Evolutionary conservation across 2,113 vertebrate species (phyloP), one percentile per base, ranked within the genome.

Genomic region (Smithornis capensis): DNA sequence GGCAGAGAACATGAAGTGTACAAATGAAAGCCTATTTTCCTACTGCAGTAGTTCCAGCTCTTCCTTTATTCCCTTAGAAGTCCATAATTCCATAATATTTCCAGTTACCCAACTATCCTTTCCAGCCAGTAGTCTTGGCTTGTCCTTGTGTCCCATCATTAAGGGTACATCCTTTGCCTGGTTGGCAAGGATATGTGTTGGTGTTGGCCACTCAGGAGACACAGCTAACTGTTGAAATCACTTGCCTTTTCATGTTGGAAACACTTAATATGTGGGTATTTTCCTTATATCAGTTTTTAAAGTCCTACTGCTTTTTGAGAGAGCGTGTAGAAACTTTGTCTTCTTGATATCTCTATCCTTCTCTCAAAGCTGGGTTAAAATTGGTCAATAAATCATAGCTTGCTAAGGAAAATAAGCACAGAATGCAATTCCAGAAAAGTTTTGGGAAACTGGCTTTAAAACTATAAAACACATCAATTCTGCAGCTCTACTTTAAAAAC

Each of bases 381-480:
- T 60, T 92, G 71, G n/a, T 75, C 63, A 56, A 44, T 80, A 93
- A 55, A 93, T 96, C 57, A 28, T 37, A 68, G 25, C 12, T 52
- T 94, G 38, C 75, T 14, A 38, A 76, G 71, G 62, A 90, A 95
- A 95, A 89, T 76, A 86, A 95, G 67, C 15, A 44, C 40, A 73
- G 63, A 86, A 64, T 89, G 37, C 45, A 89, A 62, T 73, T 88
- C 53, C 44, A 50, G 57, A 62, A 85, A 71, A 63, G 14, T 57
- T 83, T 69, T 1, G 8, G 38, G 59, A 89, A 92, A 49, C 49
- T 90, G 71, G 10, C 60, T 77, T 86, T 83, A 69, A 62, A 94
- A 83, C n/a, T 1, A 0, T 37, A 57, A 7, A 8, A 62, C 69
- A 18, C 12, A 45, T 85, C 14, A 56, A 18, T 77, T 40, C 49